phyloP scores from a whole-genome alignment of 2,888 invertebrate genomes.

The Shargacucullia verbasci region DNA sequence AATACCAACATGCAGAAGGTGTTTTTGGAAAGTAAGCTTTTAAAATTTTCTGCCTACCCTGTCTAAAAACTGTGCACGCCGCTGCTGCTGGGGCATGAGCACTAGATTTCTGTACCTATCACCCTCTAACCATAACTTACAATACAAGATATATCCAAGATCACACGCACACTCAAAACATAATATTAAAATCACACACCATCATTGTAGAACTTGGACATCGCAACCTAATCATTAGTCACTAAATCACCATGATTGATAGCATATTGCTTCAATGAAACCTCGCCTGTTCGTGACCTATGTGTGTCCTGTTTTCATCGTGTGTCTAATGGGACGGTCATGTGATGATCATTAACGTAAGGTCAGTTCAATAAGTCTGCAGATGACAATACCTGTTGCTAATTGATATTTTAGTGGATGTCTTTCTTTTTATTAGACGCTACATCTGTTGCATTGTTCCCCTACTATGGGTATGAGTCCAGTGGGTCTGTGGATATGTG shows the following conservation, averaged over 20 bases:
- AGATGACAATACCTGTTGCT: background rate
- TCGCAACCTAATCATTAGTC: slow-evolving; percentile 17
- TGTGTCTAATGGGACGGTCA: slow-evolving; percentile 20
- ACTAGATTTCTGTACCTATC: too few relatives aligned
- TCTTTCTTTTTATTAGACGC: slow-evolving; percentile 2
- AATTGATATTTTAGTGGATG: slow-evolving; percentile 17
- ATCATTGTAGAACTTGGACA: slow-evolving; percentile 11
- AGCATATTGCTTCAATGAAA: slow-evolving; percentile 9
- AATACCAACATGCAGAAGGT: too few relatives aligned
- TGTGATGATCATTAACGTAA: slow-evolving; percentile 20
- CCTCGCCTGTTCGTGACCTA: slow-evolving; percentile 13
- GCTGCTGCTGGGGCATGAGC: too few relatives aligned
- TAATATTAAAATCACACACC: background rate
- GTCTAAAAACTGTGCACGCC: too few relatives aligned
- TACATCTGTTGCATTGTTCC: too few relatives aligned
- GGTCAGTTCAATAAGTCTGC: slow-evolving; percentile 24
- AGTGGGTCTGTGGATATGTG: too few relatives aligned
- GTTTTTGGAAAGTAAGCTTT: too few relatives aligned
- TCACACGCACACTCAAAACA: too few relatives aligned
- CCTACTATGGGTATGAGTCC: too few relatives aligned
- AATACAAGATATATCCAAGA: too few relatives aligned
- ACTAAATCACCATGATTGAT: slow-evolving; percentile 14
- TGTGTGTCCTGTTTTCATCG: slow-evolving; percentile 6
- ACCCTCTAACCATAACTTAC: too few relatives aligned
- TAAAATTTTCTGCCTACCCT: too few relatives aligned